Evolutionary conservation across 2,113 vertebrate species (phyloP), one percentile per base, ranked within the genome.

Genomic region (Leuciscus idus): DNA sequence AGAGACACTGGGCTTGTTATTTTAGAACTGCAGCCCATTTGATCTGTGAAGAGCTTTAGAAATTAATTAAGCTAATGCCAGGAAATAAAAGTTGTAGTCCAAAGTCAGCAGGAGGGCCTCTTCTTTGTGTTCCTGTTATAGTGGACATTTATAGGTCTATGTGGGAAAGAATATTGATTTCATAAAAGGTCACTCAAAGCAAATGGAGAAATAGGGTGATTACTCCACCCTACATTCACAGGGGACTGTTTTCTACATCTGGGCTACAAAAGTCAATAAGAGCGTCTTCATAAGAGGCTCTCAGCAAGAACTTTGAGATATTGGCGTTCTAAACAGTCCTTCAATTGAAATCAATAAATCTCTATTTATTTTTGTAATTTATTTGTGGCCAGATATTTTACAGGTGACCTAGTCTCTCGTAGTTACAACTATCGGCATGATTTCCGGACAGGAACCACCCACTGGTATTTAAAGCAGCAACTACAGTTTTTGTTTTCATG

Each of bases 31-130:
- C 74, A 84, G 61, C 73, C 76, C 43, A 46, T 12, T 87, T 70
- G 88, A 89, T 90, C 89, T 88, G 85, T 81, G 83, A 89, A 84
- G 26, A 87, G 85, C 86, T 86, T 36, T 50, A 86, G 74, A 90
- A 92, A 91, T 89, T 92, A 92, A 94, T 94, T 90, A 89, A 92
- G 89, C 91, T 93, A 92, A 94, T 93, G 89, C 73, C n/a, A 87
- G 87, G 78, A 77, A 72, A 85, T 66, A 86, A 85, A 88, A 87
- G 52, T 85, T 88, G 81, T 81, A 55, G 48, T 81, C 82, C 73
- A 81, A 81, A 88, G 73, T 89, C 85, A 87, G 70, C 75, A 28
- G 33, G 17, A 6, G 46, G 76, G 81, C 52, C 55, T 76, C 36
- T 21, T 88, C 21, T 74, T 85, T 70, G 74, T 80, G 64, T 59